These are phyloP conservation scores for Hippopotamyrus pictus DNA, from an alignment of 2,797 vertebrate genomes.

Conservation along the genomic window DNA sequence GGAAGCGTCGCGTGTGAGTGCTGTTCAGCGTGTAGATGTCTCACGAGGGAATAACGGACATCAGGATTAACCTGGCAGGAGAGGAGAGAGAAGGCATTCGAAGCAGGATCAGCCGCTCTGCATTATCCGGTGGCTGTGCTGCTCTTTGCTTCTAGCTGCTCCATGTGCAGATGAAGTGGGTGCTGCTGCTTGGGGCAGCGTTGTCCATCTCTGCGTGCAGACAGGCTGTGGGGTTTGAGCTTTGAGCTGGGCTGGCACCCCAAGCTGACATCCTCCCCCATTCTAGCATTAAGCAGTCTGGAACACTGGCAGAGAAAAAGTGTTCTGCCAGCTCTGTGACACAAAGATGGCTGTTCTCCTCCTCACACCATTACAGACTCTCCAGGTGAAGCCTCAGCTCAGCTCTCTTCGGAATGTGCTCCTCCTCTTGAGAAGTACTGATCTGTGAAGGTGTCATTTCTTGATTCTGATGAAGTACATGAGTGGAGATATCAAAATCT, in stretches of 20 bases:
- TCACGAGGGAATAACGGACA: neutral
- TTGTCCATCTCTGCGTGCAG: slow-evolving; percentile 65
- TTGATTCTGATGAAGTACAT: slow-evolving; percentile 71
- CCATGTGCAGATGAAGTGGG: slow-evolving; percentile 78
- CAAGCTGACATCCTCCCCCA: slow-evolving; percentile 64
- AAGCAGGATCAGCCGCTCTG: slow-evolving; percentile 56
- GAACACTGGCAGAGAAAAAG: slow-evolving; percentile 48
- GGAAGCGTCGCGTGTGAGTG: slow-evolving; percentile 49
- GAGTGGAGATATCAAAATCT: slow-evolving; percentile 44
- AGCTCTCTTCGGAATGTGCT: slow-evolving; percentile 59
- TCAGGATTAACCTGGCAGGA: neutral
- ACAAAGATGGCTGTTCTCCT: slow-evolving; percentile 56
- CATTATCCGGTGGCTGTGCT: slow-evolving; percentile 62
- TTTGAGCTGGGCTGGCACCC: slow-evolving; percentile 55
- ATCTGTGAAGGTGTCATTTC: slow-evolving; percentile 50
- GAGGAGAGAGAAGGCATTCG: slow-evolving; percentile 16
- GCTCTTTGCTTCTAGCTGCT: slow-evolving; percentile 47
- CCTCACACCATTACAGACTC: slow-evolving; percentile 52
- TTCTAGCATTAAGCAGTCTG: slow-evolving; percentile 64
- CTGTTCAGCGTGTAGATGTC: neutral
- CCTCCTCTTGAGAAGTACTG: slow-evolving; percentile 65
- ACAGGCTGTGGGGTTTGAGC: slow-evolving; percentile 68
- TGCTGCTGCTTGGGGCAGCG: slow-evolving; percentile 63
- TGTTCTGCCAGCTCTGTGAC: slow-evolving; percentile 31
- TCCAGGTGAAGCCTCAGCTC: slow-evolving; percentile 51